Evolutionary conservation across 30 jellyfish, hydroid and myxozoan genomes (phyloP).

Genomic region (Turritopsis dohrnii): DNA sequence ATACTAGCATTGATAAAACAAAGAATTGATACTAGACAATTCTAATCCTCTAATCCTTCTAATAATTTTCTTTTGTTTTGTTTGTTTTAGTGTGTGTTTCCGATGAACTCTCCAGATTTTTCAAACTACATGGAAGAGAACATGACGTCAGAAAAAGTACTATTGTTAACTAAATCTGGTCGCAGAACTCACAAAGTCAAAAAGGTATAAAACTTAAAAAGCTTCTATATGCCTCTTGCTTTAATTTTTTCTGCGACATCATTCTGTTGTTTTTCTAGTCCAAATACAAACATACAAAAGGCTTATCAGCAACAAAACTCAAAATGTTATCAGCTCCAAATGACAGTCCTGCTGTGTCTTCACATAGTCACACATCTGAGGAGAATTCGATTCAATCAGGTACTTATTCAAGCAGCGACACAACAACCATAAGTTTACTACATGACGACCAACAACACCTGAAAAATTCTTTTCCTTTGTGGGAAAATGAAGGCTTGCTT

Average conservation of each 20-base stretch:
- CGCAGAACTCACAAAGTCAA: background rate
- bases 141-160: constrained; percentile 22
- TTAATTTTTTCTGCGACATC: too few relatives aligned
- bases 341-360: background rate
- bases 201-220: too few relatives aligned
- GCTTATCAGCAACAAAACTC: background rate
- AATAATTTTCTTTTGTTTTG: too few relatives aligned
- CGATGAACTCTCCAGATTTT: constrained; percentile 19
- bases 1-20: too few relatives aligned
- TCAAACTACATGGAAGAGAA: constrained; percentile 23
- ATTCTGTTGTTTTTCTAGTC: background rate
- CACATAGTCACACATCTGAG: background rate
- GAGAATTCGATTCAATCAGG: background rate
- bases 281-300: background rate
- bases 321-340: background rate
- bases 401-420: background rate
- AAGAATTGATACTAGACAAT: too few relatives aligned
- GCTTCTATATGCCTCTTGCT: too few relatives aligned
- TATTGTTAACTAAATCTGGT: constrained; percentile 5
- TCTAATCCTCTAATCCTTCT: too few relatives aligned
- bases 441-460: background rate
- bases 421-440: background rate
- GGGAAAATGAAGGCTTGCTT: constrained; percentile 36
- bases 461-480: background rate
- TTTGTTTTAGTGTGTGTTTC: constrained; percentile 29